Percentiles rank a stretch among this genome's conserved stretches.
Evolutionary conservation across 2,888 invertebrate species (phyloP).

Genomic region (Lasioglossum morio): DNA sequence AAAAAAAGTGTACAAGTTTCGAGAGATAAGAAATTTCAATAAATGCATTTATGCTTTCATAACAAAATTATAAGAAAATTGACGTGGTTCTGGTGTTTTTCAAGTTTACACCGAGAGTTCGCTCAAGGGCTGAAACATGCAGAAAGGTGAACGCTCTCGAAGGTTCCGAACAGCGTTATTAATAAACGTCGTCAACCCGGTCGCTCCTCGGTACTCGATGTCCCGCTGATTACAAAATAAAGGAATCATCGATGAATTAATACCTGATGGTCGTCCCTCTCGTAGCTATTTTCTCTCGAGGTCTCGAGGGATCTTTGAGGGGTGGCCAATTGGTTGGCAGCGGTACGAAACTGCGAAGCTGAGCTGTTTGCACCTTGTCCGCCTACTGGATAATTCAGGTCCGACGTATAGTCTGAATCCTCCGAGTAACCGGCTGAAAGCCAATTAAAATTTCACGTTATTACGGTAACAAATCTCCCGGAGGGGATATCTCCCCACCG

Average conservation of each 20-base stretch:
- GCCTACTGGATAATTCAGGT: conserved; percentile 96
- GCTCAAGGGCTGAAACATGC: neutral
- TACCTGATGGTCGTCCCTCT: conserved; percentile 90
- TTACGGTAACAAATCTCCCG: neutral
- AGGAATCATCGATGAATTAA: conserved; percentile 29
- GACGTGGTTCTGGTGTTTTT: neutral
- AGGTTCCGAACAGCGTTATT: neutral
- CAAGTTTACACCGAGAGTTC: neutral
- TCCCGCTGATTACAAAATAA: conserved; percentile 9
- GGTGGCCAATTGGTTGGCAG: conserved; percentile 92
- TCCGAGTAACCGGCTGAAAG: conserved; percentile 96
- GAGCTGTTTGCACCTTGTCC: conserved; percentile 95
- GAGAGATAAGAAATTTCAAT: too few relatives aligned
- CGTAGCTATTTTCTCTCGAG: conserved; percentile 93
- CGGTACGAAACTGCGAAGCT: conserved; percentile 93
- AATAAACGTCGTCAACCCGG: neutral
- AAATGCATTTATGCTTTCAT: too few relatives aligned
- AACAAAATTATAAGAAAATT: too few relatives aligned
- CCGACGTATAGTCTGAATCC: conserved; percentile 98
- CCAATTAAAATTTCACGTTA: conserved; percentile 61
- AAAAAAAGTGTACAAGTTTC: neutral
- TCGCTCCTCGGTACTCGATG: neutral
- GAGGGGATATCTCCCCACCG: neutral
- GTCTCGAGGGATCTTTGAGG: conserved; percentile 92
- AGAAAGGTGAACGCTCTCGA: neutral